Base-by-base conservation (phyloP, 1,140 invertebrate species). In the Scaptomyza montana region DNA sequence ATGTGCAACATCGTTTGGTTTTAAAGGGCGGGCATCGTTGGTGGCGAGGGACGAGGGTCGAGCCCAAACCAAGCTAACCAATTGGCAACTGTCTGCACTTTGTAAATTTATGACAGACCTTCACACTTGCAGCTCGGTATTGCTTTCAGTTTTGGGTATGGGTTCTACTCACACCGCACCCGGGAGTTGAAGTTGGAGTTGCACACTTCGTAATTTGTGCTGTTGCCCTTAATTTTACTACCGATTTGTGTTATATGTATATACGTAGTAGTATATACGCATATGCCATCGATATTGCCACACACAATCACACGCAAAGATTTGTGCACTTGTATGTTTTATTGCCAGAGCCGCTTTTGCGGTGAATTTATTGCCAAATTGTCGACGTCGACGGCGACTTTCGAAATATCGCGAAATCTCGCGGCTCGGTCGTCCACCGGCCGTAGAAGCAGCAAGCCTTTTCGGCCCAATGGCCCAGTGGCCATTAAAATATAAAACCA, bases 321-420 rank as follows among this genome's bases (percentile, higher is more conserved):
- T 69, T 63, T 73, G 74, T 81, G 72, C 75, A 75, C 63, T 87
- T 76, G 72, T 87, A 86, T 86, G 81, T 86, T 86, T 86, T 86
- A 86, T 86, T 86, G 81, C 67, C 64, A 55, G 65, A 73, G 77
- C 74, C 82, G 82, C 75, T 87, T 87, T 87, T 82, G 76, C 63
- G 79, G 47, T 70, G 50, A 89, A 87, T 89, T 87, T 87, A 87
- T 87, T 82, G 68, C 82, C 84, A 82, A 87, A 87, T 87, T 89
- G 78, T 79, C 78, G 81, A 12, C 30, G 5, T 30, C 41, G 57
- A 28, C 63, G 57, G 72, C 68, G 84, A 70, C 78, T 86, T 87
- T 76, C 81, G 81, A 86, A 87, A 86, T 75, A 47, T 72, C 78
- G 67, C 75, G 47, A 81, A 87, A 53, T 59, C 30, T 30, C 59